Evolutionary conservation across 2,888 invertebrate genomes (phyloP), one percentile per base, ranked within the genome.

Genomic region (Slavum lentiscoides): DNA sequence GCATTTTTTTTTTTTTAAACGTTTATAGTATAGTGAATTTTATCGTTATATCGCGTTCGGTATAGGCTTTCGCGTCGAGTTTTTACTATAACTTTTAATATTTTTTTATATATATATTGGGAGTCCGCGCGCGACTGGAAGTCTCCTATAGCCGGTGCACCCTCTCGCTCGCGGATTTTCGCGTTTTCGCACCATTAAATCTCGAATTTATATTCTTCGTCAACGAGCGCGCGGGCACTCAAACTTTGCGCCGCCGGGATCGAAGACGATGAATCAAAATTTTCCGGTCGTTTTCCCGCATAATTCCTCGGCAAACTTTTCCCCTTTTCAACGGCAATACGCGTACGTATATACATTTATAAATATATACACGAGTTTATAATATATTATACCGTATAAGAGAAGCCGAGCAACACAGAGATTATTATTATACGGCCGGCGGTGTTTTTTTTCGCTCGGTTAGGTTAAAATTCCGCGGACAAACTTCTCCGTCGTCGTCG

Each of bases 231-330:
- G 37, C 72, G 64, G 49, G 67, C 77, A 53, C 55, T n/a, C 37
- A 77, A 77, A 77, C 69, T 70, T 77, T 77, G 5, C 30, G 4
- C n/a, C 30, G 4, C n/a, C 21, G 53, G 49, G 9, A 58, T 72
- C 80, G 72, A 80, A 80, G 23, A 19, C 72, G 19, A 80, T 80
- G 80, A 72, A 80, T 80, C 80, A 80, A 80, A 80, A 80, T 80
- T 80, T 80, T 80, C 80, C 80, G 80, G 64, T 70, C 80, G 70
- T 72, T 80, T 80, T 80, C 39, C 69, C 64, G 43, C 55, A 80
- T 72, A 80, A 80, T 80, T 62, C 64, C 55, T 80, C 62, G 15
- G 30, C 7, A 80, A 80, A 80, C 80, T 80, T 80, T 72, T 55
- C 62, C 77, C 30, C 66, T 58, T 58, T 23, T 39, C 21, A 62